Conservation (phyloP, 2,797 vertebrate genomes). For the Furcifer pardalis region DNA sequence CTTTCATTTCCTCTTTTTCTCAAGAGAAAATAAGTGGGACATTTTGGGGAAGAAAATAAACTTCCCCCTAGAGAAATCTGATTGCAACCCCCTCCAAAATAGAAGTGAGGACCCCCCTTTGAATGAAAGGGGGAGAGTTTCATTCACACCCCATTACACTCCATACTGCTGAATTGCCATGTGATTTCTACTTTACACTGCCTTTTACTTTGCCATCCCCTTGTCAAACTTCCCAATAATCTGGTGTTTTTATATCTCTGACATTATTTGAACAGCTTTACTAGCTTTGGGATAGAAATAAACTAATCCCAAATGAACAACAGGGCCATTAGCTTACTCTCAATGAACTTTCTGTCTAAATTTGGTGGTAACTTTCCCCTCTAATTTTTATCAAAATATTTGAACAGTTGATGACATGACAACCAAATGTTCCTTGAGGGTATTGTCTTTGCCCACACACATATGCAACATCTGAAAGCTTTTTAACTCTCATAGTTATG, state of each 20-base stretch:
- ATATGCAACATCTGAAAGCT: background rate
- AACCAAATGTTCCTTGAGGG: conserved; percentile 28
- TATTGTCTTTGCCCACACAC: conserved; percentile 21
- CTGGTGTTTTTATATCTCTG: conserved; percentile 53
- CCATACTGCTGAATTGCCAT: background rate
- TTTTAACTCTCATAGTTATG: background rate
- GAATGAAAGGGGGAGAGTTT: conserved; percentile 4
- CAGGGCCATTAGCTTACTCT: conserved; percentile 38
- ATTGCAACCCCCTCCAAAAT: background rate
- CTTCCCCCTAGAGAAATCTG: background rate
- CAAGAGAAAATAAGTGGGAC: background rate
- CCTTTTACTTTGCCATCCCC: conserved; percentile 34
- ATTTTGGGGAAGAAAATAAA: conserved; percentile 4
- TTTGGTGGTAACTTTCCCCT: conserved; percentile 40
- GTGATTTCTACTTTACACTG: conserved; percentile 32
- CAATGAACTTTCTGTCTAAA: conserved; percentile 51
- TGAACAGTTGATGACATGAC: conserved; percentile 21
- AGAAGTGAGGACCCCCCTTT: background rate
- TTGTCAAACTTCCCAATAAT: conserved; percentile 47
- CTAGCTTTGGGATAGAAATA: conserved; percentile 48
- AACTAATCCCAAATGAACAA: conserved; percentile 52
- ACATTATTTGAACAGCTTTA: conserved; percentile 62
- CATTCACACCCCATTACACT: conserved; percentile 37
- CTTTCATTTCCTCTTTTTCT: conserved; percentile 19
- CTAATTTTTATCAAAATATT: conserved; percentile 43